phyloP scores from a whole-genome alignment of 2,113 vertebrate genomes.

The Sorex fumeus region DNA sequence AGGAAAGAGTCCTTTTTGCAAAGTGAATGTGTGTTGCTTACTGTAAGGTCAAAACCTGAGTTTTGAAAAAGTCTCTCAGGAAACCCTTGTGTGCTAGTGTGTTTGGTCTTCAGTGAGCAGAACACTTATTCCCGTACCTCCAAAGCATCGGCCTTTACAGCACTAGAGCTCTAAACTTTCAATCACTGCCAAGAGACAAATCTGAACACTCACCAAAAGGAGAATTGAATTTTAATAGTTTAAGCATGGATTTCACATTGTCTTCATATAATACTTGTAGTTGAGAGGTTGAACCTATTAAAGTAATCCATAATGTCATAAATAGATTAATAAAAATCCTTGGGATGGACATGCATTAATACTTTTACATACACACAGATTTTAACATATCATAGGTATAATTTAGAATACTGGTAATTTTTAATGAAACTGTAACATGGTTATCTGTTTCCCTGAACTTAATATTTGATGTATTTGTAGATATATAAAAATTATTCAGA shows the following conservation, averaged over 20 bases:
- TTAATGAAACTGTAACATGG: no score
- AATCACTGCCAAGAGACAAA: slow-evolving; percentile 31
- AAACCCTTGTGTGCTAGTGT: no score
- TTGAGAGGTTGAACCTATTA: background rate
- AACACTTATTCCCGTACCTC: slow-evolving; percentile 13
- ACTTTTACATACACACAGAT: no score
- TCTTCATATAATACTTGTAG: background rate
- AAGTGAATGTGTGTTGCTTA: background rate
- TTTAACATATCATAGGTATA: no score
- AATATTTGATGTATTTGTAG: no score
- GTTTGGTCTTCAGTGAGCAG: background rate
- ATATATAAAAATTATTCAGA: no score
- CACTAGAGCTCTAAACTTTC: background rate
- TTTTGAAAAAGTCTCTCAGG: background rate
- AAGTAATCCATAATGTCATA: background rate
- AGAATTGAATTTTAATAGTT: background rate
- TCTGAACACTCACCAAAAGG: background rate
- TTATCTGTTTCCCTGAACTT: no score
- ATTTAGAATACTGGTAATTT: no score
- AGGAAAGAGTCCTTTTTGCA: background rate
- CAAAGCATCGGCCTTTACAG: background rate
- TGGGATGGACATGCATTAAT: no score
- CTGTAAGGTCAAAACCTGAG: background rate
- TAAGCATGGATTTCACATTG: background rate
- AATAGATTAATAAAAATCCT: background rate